Evolutionary conservation across 2,797 vertebrate genomes (phyloP).

Genomic region (Gymnothorax reevesii): DNA sequence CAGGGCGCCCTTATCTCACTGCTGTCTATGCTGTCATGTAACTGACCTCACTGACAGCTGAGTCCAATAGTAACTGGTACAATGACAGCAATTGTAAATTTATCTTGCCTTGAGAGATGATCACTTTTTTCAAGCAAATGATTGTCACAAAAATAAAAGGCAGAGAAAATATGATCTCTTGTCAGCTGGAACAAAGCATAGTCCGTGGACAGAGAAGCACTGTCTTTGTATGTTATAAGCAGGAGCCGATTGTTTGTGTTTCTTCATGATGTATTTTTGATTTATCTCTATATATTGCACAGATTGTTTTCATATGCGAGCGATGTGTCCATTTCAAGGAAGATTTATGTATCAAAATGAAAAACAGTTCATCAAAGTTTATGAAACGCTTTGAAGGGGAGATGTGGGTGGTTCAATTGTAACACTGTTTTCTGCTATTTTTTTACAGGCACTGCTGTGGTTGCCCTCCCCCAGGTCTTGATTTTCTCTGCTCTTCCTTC

Average conservation of each 20-base stretch:
- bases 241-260: conserved; percentile 48
- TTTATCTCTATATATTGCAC: conserved; percentile 50
- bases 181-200: conserved; percentile 42
- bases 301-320: conserved; percentile 47
- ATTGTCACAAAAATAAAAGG: conserved; percentile 54
- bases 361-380: not conserved
- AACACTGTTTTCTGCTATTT: conserved; percentile 40
- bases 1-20: conserved; percentile 56
- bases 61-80: conserved; percentile 48
- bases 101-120: not conserved
- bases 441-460: conserved; percentile 75
- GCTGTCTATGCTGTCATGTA: conserved; percentile 55
- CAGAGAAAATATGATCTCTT: conserved; percentile 52
- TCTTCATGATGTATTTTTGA: conserved; percentile 33
- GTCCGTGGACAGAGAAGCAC: conserved; percentile 34
- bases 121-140: not conserved
- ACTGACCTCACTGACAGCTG: conserved; percentile 46
- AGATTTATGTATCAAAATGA: conserved; percentile 29
- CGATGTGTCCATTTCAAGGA: conserved; percentile 23
- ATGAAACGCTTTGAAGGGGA: not conserved
- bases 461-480: conserved; percentile 81
- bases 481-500: conserved; percentile 83
- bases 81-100: conserved; percentile 29
- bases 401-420: conserved; percentile 33
- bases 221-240: conserved; percentile 42